phyloP scores from a whole-genome alignment of 2,888 invertebrate genomes.

The Orthonychiurus folsomi region DNA sequence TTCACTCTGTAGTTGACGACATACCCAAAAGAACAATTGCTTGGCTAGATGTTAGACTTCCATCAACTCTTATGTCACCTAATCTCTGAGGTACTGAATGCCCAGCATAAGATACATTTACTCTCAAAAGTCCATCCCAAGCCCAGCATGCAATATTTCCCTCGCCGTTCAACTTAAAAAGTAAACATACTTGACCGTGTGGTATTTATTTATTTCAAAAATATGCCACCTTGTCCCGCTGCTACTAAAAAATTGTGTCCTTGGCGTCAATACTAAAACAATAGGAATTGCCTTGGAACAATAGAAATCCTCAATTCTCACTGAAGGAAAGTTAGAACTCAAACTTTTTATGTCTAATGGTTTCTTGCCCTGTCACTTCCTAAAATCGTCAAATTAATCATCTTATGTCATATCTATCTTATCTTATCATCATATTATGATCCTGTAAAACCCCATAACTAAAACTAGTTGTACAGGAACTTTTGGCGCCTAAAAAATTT shows the following conservation, averaged over 20 bases:
- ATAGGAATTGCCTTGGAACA: background rate
- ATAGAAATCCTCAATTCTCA: background rate
- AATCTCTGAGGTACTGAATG: background rate
- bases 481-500: too few species aligned
- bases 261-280: background rate
- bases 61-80: background rate
- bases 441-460: too few species aligned
- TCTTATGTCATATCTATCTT: too few species aligned
- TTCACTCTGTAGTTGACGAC: slow-evolving; percentile 15
- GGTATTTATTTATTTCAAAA: background rate
- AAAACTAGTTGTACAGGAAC: too few species aligned
- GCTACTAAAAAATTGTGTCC: background rate
- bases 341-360: background rate
- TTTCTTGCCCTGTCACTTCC: background rate
- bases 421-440: too few species aligned
- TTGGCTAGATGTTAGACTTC: background rate
- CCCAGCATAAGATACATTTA: background rate
- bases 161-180: background rate
- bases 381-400: background rate
- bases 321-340: background rate
- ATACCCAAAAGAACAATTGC: background rate
- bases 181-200: background rate
- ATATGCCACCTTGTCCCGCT: background rate
- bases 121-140: background rate
- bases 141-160: background rate